Evolutionary conservation across 2,888 invertebrate species (phyloP), one percentile per base, ranked within the genome.

Genomic region (Ceratothoa steindachneri): DNA sequence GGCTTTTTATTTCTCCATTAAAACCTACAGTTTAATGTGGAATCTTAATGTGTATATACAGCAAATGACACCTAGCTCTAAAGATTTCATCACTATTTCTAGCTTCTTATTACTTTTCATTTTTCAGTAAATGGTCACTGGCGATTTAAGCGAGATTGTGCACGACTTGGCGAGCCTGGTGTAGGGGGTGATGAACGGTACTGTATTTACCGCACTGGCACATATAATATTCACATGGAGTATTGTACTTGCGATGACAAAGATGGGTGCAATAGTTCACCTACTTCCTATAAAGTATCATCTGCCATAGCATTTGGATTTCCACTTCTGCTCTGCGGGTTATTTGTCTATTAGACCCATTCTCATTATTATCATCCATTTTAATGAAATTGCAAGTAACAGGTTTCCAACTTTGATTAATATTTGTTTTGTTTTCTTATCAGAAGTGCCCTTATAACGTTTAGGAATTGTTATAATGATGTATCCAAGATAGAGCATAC

Each of bases 151-250:
- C 87, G 95, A 78, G 90, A 90, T 82, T 96, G 95, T 85, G 95
- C 95, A 0, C 94, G 90, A 82, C 87, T 95, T 82, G 95, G 95
- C 0, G 93, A 94, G 81, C 93, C 93, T 0, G 95, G 95, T 0
- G 92, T 95, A 68, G 89, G 88, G 82, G 93, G 93, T 0, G 95
- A 95, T 82, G 95, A 95, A 84, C 87, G 95, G 71, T 95, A 92
- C 85, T 95, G 95, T 81, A 86, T 94, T 12, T 92, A 95, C 91
- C 87, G 94, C 82, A 93, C 93, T 0, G 95, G 95, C 24, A 93
- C 93, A 0, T 94, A 93, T 85, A 94, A 96, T 83, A 93, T 96
- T 81, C 95, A 95, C 83, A 90, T 93, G 86, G 95, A 96, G 84
- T 94, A 92, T 82, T 96, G 95, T 83, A 94, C 94, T 0, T 95